A percentile compares a stretch with the other conserved stretches of the same genome.
Conservation (phyloP, 64 coral and sea anemone species). For the Porites lutea region DNA sequence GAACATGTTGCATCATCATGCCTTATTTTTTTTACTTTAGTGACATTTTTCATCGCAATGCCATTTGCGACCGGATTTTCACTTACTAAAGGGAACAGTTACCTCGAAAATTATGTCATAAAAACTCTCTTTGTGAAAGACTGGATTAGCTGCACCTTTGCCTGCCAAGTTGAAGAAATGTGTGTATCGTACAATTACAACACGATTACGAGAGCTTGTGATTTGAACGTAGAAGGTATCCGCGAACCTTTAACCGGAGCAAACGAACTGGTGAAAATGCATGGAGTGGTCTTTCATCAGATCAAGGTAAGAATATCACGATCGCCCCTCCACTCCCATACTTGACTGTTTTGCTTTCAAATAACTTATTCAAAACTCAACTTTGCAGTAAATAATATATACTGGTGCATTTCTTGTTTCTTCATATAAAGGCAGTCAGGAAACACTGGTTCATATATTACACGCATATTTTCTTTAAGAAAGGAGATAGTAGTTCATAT, state of each 20-base stretch:
- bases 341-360: too few relatives aligned
- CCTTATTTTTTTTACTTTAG: neutral
- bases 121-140: conserved; percentile 17
- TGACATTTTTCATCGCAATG: neutral
- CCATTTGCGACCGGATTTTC: conserved; percentile 8
- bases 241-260: neutral
- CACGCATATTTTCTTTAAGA: too few relatives aligned
- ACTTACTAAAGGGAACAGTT: conserved; percentile 32
- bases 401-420: too few relatives aligned
- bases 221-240: conserved; percentile 61
- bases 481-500: too few relatives aligned
- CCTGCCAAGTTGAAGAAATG: neutral
- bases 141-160: conserved; percentile 60
- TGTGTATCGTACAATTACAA: conserved; percentile 77
- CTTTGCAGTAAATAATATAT: too few relatives aligned
- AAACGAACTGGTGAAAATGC: conserved; percentile 7
- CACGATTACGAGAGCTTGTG: conserved; percentile 22
- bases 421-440: too few relatives aligned
- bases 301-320: conserved; percentile 56
- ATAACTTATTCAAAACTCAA: too few relatives aligned
- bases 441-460: too few relatives aligned
- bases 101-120: conserved; percentile 37
- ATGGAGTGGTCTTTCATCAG: conserved; percentile 63
- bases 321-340: too few relatives aligned
- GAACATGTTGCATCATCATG: neutral